These are phyloP conservation scores for Camponotus vicinus DNA, from an alignment of 1,140 invertebrate species.

Conservation along the genomic window DNA sequence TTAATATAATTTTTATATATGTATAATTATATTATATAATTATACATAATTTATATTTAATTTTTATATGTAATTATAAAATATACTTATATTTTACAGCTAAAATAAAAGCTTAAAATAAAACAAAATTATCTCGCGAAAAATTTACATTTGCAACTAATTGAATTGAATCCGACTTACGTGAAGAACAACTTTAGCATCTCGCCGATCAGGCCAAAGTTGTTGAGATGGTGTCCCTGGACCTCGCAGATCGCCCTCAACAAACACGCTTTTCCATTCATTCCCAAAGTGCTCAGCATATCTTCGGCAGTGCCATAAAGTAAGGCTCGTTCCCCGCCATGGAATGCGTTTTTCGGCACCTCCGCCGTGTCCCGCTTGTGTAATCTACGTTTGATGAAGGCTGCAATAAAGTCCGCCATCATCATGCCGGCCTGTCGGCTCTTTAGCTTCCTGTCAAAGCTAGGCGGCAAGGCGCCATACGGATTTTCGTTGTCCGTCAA, in stretches of 20 bases:
- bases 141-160: neutral
- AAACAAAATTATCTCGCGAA: conserved; percentile 4
- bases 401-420: conserved; percentile 90
- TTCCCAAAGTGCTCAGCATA: conserved; percentile 91
- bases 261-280: conserved; percentile 93
- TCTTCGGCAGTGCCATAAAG: conserved; percentile 92
- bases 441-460: conserved; percentile 90
- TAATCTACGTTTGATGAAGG: conserved; percentile 89
- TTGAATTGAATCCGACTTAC: conserved; percentile 85
- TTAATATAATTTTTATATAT: no score
- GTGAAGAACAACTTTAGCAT: conserved; percentile 93
- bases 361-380: conserved; percentile 87
- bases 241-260: conserved; percentile 94
- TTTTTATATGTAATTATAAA: neutral
- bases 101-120: neutral
- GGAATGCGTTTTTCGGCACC: conserved; percentile 87
- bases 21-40: no score
- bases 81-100: neutral
- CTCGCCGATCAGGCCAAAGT: conserved; percentile 93
- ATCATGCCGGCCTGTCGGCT: conserved; percentile 89
- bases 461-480: conserved; percentile 91
- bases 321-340: conserved; percentile 92
- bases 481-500: conserved; percentile 95
- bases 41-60: no score
- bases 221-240: conserved; percentile 91